Base-by-base conservation (phyloP, 2,797 vertebrate species). In the Lagocephalus sceleratus region DNA sequence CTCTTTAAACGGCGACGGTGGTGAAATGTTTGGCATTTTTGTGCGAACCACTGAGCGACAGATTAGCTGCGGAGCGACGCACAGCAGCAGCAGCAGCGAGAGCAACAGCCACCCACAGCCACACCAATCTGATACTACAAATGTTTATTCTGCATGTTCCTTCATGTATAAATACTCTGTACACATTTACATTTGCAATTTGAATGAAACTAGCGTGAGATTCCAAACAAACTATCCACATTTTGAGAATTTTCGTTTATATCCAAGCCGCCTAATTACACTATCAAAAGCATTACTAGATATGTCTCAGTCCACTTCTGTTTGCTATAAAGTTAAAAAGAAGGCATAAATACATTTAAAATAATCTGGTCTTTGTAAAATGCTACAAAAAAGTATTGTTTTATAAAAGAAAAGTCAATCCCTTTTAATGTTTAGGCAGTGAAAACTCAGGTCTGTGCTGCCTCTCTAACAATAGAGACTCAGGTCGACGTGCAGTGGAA, bases 311-410 rank as follows among this genome's bases (percentile, higher is more conserved):
- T 52, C 78, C 45, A 60, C n/a, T 5, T 47, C 59, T 58, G 49
- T 54, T 75, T 63, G 56, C 35, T 46, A 71, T 47, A 54, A 71
- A 77, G 65, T 52, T 53, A 20, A 66, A 73, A 73, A 47, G 6
- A 57, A 71, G 52, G 61, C 66, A 79, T 85, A 80, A 85, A 88
- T 83, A 88, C 74, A 75, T 49, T 2, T 21, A 82, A 73, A 78
- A 84, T 52, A 65, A 78, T 68, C 76, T 65, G 53, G 60, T 76
- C 61, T 43, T 79, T 32, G 19, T 62, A 45, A 80, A 73, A 75
- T 54, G 55, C 66, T 68, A 77, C 26, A 71, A 78, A 80, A 73
- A 53, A 22, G 47, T 48, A 54, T 35, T 64, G 4, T 25, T 25
- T 5, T 25, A 25, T 25, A 25, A 35, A 57, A 55, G 69, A 67